Conservation (phyloP, 92 coral and sea anemone species). For the Siderastrea radians region DNA sequence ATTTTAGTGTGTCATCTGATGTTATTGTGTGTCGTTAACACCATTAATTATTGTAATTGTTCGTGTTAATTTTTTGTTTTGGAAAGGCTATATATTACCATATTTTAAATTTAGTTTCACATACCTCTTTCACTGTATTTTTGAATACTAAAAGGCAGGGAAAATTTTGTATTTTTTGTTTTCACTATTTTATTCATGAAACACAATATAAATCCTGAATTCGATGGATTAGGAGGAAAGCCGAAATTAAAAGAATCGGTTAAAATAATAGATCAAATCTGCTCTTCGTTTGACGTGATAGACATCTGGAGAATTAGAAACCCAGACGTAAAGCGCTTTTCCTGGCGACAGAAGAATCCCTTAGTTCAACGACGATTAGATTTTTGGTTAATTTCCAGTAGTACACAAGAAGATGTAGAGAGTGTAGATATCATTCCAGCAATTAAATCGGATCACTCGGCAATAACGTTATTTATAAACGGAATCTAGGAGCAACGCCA, state of each 20-base stretch:
- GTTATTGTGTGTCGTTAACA: not conserved
- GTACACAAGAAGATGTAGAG: slow-evolving; percentile 7
- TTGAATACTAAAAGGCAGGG: not conserved
- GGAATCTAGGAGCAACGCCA: slow-evolving; percentile 5
- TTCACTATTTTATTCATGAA: not conserved
- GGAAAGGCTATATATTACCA: not conserved
- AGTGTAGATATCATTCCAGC: not conserved
- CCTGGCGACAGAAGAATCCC: slow-evolving; percentile 18
- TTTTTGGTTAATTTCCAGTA: slow-evolving; percentile 24
- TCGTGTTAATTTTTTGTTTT: not conserved
- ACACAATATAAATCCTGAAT: slow-evolving; percentile 4
- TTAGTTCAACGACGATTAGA: slow-evolving; percentile 40
- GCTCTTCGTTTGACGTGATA: not conserved
- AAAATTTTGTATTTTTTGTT: not conserved
- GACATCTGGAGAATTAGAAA: not conserved
- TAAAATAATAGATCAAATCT: not conserved
- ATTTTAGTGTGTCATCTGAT: not conserved
- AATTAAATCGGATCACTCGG: slow-evolving; percentile 48
- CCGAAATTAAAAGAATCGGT: not conserved
- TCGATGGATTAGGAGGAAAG: too few relatives aligned
- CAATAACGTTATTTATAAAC: slow-evolving; percentile 10
- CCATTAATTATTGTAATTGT: not conserved
- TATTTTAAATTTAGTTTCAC: not conserved
- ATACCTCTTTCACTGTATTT: not conserved
- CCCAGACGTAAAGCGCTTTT: not conserved